These are phyloP conservation scores for Odobenus rosmarus DNA, from an alignment of 2,113 vertebrate genomes.

Conservation along the genomic window DNA sequence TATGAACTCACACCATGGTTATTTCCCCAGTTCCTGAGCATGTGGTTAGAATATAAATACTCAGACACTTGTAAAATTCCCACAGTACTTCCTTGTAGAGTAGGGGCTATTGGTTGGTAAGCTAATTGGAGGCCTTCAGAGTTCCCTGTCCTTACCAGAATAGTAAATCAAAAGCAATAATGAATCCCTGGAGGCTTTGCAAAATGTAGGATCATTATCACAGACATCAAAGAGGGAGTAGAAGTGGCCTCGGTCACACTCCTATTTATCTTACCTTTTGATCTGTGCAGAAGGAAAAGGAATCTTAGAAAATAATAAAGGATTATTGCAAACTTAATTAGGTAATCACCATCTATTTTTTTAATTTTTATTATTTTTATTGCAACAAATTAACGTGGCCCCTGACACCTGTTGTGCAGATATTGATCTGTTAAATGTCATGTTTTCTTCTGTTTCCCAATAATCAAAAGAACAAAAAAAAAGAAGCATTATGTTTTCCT, in stretches of 20 bases:
- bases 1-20: not conserved
- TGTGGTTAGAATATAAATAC: not conserved
- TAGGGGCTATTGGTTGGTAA: not conserved
- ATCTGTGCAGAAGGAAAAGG: not conserved
- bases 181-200: not conserved
- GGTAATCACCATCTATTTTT: not conserved
- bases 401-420: not conserved
- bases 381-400: not conserved
- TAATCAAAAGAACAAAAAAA: not conserved
- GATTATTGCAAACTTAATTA: not conserved
- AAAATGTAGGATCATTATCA: not conserved
- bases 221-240: not conserved
- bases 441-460: not conserved
- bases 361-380: not conserved
- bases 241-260: not conserved
- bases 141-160: not conserved
- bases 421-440: not conserved
- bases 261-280: not conserved
- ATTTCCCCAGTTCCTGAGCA: not conserved
- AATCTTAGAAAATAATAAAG: not conserved
- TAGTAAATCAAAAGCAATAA: not conserved
- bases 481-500: not conserved
- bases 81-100: not conserved
- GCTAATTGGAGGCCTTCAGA: not conserved
- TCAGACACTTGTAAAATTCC: not conserved